Evolutionary conservation across 2,797 vertebrate genomes (phyloP).

Genomic region (Luscinia luscinia): DNA sequence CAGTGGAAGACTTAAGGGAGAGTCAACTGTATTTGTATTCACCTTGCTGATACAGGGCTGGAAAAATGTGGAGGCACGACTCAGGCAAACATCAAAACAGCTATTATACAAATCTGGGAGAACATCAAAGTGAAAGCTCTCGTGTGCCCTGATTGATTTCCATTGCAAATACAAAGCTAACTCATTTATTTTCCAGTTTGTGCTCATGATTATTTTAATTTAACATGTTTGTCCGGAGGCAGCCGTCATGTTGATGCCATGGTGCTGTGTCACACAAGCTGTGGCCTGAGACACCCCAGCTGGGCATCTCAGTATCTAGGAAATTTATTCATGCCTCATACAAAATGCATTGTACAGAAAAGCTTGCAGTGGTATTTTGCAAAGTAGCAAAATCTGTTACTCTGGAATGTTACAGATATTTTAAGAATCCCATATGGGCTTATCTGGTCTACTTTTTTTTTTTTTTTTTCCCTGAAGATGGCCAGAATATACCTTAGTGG

Average conservation of each 20-base stretch:
- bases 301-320: slow-evolving; percentile 5
- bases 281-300: not conserved
- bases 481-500: not conserved
- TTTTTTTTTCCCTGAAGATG: not conserved
- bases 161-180: slow-evolving; percentile 54
- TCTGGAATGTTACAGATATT: slow-evolving; percentile 29
- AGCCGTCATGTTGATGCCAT: slow-evolving; percentile 17
- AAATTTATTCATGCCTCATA: slow-evolving; percentile 34
- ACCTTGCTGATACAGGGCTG: not conserved
- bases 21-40: slow-evolving; percentile 1
- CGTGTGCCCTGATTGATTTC: not conserved
- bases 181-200: slow-evolving; percentile 50
- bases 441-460: not conserved
- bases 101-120: slow-evolving; percentile 10
- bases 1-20: not conserved
- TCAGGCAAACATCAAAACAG: slow-evolving; percentile 46
- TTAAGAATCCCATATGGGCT: slow-evolving; percentile 23
- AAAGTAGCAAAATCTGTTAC: slow-evolving; percentile 34
- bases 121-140: slow-evolving; percentile 50
- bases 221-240: not conserved
- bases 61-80: not conserved
- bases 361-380: slow-evolving; percentile 17
- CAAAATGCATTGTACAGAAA: slow-evolving; percentile 1
- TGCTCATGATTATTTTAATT: slow-evolving; percentile 55
- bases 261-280: slow-evolving; percentile 47